phyloP scores from a whole-genome alignment of 2,797 vertebrate genomes.

The Sebastes glaucus region DNA sequence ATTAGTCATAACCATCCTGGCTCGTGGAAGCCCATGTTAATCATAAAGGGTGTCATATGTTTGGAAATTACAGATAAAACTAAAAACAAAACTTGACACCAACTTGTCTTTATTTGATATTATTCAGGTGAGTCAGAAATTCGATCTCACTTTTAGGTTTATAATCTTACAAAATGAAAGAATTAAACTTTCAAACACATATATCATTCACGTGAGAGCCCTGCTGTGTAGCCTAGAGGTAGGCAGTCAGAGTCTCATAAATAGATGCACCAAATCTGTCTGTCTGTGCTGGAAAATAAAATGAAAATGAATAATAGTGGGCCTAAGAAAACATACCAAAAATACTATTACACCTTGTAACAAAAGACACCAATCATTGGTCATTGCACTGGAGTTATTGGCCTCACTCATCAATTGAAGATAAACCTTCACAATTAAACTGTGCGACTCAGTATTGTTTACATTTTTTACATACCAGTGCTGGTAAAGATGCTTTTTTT shows the following conservation, averaged over 20 bases:
- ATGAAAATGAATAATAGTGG: background rate
- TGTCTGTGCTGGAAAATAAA: background rate
- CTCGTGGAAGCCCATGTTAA: background rate
- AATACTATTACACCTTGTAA: background rate
- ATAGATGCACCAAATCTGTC: background rate
- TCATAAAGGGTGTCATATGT: background rate
- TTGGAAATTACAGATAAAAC: background rate
- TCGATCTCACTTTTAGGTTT: background rate
- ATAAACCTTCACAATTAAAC: background rate
- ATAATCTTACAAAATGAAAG: background rate
- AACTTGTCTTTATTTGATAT: background rate
- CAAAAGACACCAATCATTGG: background rate
- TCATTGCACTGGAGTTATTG: background rate
- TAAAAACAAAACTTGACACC: background rate
- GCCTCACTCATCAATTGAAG: background rate
- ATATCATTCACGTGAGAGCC: background rate
- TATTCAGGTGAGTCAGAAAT: background rate
- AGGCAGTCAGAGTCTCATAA: background rate
- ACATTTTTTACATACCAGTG: background rate
- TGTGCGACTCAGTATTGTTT: background rate
- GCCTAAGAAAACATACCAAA: background rate
- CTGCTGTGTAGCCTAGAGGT: background rate
- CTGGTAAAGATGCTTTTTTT: background rate
- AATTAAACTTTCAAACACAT: background rate
- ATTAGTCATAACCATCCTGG: conserved; percentile 24